phyloP scores from a whole-genome alignment of 1,140 invertebrate species.

The Tyrophagus putrescentiae region DNA sequence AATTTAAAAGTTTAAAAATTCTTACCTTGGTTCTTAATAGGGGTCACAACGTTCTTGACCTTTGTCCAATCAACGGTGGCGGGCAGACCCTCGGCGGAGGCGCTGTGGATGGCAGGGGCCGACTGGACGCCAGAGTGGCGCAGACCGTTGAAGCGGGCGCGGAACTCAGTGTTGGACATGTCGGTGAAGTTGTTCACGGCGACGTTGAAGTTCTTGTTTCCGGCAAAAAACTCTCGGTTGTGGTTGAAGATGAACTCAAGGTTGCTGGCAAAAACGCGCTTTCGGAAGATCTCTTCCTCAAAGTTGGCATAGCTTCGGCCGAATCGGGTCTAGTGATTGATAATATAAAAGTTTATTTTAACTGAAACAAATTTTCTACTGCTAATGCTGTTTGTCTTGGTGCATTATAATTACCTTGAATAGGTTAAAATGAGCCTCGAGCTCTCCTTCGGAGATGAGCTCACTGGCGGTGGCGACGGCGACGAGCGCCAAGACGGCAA shows the following conservation, averaged over 20 bases:
- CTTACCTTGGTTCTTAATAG: slow-evolving; percentile 85
- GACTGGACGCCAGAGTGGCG: slow-evolving; percentile 39
- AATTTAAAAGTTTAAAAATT: too few species aligned
- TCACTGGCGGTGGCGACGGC: too few species aligned
- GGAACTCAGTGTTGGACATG: slow-evolving; percentile 48
- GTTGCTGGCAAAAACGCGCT: slow-evolving; percentile 5
- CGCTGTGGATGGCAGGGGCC: slow-evolving; percentile 32
- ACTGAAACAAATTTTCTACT: too few species aligned
- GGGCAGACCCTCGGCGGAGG: slow-evolving; percentile 45
- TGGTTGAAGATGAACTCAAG: not conserved
- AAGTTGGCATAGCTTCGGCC: not conserved
- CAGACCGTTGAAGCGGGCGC: slow-evolving; percentile 58
- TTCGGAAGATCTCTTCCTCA: slow-evolving; percentile 3
- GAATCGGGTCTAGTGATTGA: slow-evolving; percentile 6
- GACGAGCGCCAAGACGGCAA: too few species aligned
- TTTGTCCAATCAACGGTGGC: slow-evolving; percentile 67
- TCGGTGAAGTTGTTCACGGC: slow-evolving; percentile 20
- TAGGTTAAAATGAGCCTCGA: too few species aligned
- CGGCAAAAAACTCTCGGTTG: not conserved
- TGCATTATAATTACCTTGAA: too few species aligned
- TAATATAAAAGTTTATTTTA: too few species aligned
- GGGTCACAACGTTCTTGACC: slow-evolving; percentile 65
- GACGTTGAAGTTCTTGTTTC: not conserved
- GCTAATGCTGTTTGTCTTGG: too few species aligned
- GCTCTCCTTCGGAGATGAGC: too few species aligned